Conservation (phyloP, 2,888 invertebrate genomes). For the Geotrupes spiniger region DNA sequence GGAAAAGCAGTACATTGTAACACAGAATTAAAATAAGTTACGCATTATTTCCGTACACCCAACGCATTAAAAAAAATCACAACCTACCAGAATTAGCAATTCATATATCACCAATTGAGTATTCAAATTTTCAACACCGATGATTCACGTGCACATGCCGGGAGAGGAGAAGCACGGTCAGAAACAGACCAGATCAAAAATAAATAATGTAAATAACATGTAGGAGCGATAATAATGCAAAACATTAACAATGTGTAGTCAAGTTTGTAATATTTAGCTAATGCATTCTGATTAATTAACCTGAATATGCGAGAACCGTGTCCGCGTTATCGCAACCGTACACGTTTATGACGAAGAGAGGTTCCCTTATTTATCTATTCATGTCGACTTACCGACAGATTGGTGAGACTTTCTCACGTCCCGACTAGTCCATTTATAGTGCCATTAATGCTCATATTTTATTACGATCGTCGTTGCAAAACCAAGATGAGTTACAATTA, state of each 20-base stretch:
- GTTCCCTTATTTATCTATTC: conserved; percentile 19
- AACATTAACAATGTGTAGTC: conserved; percentile 1
- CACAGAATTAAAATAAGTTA: too few species aligned
- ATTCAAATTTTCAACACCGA: too few species aligned
- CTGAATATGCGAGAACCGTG: conserved; percentile 19
- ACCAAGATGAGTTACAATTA: neutral
- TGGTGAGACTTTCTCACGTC: conserved; percentile 25
- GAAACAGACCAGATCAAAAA: too few species aligned
- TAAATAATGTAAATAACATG: too few species aligned
- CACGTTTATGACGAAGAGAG: conserved; percentile 13
- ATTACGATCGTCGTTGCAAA: neutral
- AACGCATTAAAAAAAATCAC: too few species aligned
- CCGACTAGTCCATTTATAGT: conserved; percentile 14
- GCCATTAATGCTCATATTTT: conserved; percentile 3
- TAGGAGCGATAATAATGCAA: too few species aligned
- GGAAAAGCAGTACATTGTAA: too few species aligned
- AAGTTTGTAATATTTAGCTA: conserved; percentile 1
- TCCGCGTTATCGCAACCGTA: conserved; percentile 16
- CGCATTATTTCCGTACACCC: too few species aligned
- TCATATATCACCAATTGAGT: too few species aligned
- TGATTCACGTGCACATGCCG: too few species aligned
- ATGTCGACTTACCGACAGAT: conserved; percentile 14
- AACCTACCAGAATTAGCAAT: too few species aligned
- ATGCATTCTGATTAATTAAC: conserved; percentile 18
- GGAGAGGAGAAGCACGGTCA: too few species aligned